Conservation (phyloP, 2,113 vertebrate genomes). For the Eurystomus gularis region DNA sequence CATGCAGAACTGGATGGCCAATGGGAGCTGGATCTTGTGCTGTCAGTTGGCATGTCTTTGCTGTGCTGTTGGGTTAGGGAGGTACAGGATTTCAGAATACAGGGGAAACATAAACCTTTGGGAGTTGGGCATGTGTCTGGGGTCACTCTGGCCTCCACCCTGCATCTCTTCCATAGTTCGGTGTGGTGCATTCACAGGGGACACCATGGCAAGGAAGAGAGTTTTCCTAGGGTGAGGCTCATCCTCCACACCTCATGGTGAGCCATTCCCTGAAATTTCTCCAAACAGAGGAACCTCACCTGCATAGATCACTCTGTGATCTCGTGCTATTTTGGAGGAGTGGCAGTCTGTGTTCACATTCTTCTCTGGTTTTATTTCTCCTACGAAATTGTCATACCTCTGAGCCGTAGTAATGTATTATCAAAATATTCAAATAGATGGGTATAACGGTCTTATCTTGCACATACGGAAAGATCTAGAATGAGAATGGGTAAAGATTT, state of each 20-base stretch:
- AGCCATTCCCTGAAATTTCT: not conserved
- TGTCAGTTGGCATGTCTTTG: no score
- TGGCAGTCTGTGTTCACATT: not conserved
- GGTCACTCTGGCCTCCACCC: not conserved
- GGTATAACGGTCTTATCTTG: not conserved
- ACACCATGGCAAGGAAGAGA: not conserved
- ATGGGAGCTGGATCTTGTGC: not conserved
- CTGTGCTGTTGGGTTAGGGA: not conserved
- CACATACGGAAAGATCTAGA: not conserved
- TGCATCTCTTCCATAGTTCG: not conserved
- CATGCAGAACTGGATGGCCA: not conserved
- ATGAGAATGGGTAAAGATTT: not conserved
- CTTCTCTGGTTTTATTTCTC: not conserved
- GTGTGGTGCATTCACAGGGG: accelerated
- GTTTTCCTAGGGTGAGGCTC: not conserved
- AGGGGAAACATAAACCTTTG: not conserved
- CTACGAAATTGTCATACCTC: not conserved
- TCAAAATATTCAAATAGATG: not conserved
- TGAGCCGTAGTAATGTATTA: not conserved
- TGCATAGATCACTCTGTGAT: no score
- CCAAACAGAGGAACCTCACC: not conserved
- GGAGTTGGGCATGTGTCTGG: not conserved
- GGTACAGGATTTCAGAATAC: not conserved
- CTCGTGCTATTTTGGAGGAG: not conserved
- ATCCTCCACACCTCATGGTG: not conserved